These are phyloP conservation scores for Pica pica DNA, from an alignment of 2,113 vertebrate genomes.

Conservation along the genomic window DNA sequence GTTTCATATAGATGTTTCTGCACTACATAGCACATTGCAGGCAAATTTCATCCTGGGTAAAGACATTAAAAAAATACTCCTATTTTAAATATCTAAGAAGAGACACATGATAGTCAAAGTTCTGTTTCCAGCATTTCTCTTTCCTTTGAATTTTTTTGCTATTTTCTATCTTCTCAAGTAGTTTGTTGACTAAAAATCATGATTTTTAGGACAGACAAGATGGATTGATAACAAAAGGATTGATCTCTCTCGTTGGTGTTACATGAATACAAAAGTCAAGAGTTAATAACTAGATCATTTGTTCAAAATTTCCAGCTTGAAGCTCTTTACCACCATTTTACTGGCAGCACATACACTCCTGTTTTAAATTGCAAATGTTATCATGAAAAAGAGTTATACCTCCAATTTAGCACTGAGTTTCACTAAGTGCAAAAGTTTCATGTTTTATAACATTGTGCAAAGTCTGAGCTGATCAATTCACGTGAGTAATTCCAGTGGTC, in stretches of 20 bases:
- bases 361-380: conserved; percentile 7
- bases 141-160: background rate
- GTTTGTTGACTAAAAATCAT: background rate
- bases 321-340: background rate
- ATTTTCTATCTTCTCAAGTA: background rate
- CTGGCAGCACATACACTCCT: background rate
- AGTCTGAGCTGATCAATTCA: background rate
- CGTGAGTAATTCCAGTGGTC: background rate
- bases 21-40: background rate
- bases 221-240: background rate
- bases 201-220: background rate
- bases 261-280: background rate
- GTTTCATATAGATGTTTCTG: background rate
- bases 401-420: background rate
- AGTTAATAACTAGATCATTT: background rate
- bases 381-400: background rate
- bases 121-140: background rate
- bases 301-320: background rate
- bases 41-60: background rate
- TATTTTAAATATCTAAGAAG: background rate
- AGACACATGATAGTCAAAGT: background rate
- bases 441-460: background rate
- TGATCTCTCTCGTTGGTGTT: background rate
- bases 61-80: background rate
- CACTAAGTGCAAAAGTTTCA: background rate